phyloP scores from a whole-genome alignment of 1,140 invertebrate species.

The Aethina tumida region DNA sequence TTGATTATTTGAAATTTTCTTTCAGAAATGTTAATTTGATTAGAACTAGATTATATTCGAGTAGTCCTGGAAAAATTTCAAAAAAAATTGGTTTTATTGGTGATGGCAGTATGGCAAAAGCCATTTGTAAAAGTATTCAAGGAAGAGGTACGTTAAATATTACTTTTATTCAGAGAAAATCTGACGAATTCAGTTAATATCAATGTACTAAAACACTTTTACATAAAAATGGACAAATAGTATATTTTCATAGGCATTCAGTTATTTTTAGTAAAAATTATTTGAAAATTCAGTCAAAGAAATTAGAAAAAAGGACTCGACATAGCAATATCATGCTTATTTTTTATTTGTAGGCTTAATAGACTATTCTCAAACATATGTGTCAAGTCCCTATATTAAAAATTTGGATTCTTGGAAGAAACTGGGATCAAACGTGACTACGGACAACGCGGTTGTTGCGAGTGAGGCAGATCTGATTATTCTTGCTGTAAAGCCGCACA shows the following conservation, averaged over 20 bases:
- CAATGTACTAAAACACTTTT: too few species aligned
- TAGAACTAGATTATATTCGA: not conserved
- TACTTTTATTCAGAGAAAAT: too few species aligned
- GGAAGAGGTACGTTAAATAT: constrained; percentile 35
- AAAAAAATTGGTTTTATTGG: constrained; percentile 77
- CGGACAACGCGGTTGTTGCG: constrained; percentile 52
- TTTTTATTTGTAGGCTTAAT: constrained; percentile 40
- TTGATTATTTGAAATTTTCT: not conserved
- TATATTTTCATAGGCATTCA: too few species aligned
- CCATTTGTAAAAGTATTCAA: constrained; percentile 70
- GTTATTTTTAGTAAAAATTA: too few species aligned
- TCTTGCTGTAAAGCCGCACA: constrained; percentile 76
- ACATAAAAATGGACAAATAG: too few species aligned
- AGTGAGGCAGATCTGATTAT: constrained; percentile 66
- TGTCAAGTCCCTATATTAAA: constrained; percentile 55
- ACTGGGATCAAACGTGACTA: constrained; percentile 47
- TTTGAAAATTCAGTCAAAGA: too few species aligned
- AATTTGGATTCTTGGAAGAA: constrained; percentile 56
- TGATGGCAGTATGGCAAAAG: constrained; percentile 88
- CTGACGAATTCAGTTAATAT: too few species aligned
- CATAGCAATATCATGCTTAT: constrained; percentile 1
- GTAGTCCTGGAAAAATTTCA: constrained; percentile 12
- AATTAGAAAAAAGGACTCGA: too few species aligned
- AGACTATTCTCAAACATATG: constrained; percentile 49
- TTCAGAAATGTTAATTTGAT: not conserved